Conservation (phyloP, 37 sponge, comb jelly and placozoan genomes). For the Chondrilla cf. caribensis region DNA sequence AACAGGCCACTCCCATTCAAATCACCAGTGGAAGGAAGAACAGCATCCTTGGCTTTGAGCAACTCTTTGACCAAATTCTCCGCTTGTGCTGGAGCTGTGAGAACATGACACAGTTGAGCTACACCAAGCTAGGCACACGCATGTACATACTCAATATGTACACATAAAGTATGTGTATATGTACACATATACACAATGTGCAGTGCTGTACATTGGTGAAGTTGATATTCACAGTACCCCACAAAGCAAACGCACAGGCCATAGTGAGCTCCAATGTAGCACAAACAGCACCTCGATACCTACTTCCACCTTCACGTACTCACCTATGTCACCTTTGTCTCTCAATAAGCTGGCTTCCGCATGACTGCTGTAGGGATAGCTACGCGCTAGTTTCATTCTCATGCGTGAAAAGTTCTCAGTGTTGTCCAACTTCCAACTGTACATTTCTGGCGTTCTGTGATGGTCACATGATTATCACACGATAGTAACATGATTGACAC, state of each 20-base stretch:
- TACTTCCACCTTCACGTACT: neutral
- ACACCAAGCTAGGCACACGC: too few species aligned
- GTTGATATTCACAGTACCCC: too few species aligned
- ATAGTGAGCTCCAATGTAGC: too few species aligned
- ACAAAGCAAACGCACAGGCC: too few species aligned
- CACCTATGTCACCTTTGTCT: slow-evolving; percentile 27
- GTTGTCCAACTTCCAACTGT: slow-evolving; percentile 74
- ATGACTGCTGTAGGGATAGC: slow-evolving; percentile 66
- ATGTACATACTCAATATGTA: too few species aligned
- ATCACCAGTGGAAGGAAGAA: too few species aligned
- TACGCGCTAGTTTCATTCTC: slow-evolving; percentile 62
- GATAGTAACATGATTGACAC: neutral
- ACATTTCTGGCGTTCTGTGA: slow-evolving; percentile 40
- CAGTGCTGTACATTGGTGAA: too few species aligned
- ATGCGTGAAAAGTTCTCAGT: slow-evolving; percentile 90
- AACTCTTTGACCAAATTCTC: neutral
- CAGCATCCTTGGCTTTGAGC: neutral
- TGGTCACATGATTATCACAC: neutral
- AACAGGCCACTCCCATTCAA: neutral
- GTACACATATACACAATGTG: too few species aligned
- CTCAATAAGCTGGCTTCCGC: slow-evolving; percentile 82
- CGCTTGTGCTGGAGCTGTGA: neutral
- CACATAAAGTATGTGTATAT: too few species aligned
- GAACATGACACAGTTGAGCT: too few species aligned
- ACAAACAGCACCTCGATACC: neutral